These are phyloP conservation scores for Sarcophilus harrisii DNA, from an alignment of 2,797 vertebrate species.

Conservation along the genomic window DNA sequence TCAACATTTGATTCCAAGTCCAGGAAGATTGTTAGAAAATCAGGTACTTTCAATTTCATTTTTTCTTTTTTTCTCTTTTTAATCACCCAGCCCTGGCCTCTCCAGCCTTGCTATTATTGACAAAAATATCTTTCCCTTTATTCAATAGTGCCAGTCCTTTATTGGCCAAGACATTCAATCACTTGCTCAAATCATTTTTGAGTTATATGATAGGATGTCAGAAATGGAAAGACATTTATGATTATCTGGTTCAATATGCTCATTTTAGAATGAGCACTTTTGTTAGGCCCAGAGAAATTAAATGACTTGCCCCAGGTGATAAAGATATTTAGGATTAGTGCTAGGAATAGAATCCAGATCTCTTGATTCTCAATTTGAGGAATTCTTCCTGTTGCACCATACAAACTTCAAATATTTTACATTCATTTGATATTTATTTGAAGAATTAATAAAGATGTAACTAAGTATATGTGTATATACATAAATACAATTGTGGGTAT, in stretches of 20 bases:
- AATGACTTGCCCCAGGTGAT: not conserved
- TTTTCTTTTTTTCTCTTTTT: not conserved
- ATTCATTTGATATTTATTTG: constrained; percentile 16
- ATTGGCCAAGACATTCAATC: not conserved
- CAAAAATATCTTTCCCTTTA: not conserved
- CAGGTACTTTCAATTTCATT: not conserved
- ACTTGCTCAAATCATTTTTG: constrained; percentile 3
- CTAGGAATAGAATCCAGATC: not conserved
- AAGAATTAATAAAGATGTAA: constrained; percentile 37
- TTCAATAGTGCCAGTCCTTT: not conserved
- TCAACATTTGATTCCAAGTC: not conserved
- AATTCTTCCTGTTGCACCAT: not conserved
- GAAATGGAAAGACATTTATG: not conserved
- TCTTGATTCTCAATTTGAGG: not conserved
- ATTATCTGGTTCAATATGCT: not conserved
- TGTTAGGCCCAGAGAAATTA: not conserved
- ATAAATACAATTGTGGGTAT: not conserved
- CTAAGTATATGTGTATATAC: not conserved
- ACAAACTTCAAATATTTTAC: not conserved
- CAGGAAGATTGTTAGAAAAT: not conserved
- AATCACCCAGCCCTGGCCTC: not conserved
- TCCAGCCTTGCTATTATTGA: not conserved
- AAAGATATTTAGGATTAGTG: not conserved
- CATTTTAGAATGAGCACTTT: not conserved
- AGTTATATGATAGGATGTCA: not conserved